Evolutionary conservation across 2,113 vertebrate species (phyloP), one percentile per base, ranked within the genome.

Genomic region (Boulengeromyrus knoepffleri): DNA sequence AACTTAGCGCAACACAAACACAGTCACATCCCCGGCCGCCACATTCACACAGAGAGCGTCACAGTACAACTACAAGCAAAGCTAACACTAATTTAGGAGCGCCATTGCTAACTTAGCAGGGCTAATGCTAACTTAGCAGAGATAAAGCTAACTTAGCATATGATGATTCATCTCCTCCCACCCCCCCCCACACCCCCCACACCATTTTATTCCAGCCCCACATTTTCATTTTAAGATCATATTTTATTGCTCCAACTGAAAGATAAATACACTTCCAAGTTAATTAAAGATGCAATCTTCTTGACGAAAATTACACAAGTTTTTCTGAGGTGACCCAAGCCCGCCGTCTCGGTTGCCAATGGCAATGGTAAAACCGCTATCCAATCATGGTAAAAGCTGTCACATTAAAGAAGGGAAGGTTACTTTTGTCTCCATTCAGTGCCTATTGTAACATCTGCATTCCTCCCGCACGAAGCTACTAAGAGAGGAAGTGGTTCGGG

Each of bases 251-350:
- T 77, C 36, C 85, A 36, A 13, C 12, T 31, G 85, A 46, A 87
- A 66, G 80, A 66, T 87, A 90, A 90, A 90, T 80, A 42, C 58
- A 77, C 47, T 77, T 88, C 85, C 24, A 45, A 88, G 58, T 90
- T 90, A 90, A 90, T 90, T 90, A 90, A 90, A 90, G 89, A 90
- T 90, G 49, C 47, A 87, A 90, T 90, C 89, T 90, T 31, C 36
- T 9, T 46, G 70, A 52, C 46, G 21, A n/a, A 88, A 87, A 90
- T 90, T 90, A 87, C 85, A 90, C 15, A 90, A 86, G 15, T 47
- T 85, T 39, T 70, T 90, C 87, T 80, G 8, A 49, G 21, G 31
- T 77, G 49, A 85, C 62, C 58, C 52, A 80, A 88, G 66, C 49
- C 58, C 5, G n/a, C 77, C 31, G 42, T 77, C 36, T 80, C 87